Evolutionary conservation across 2,113 vertebrate species (phyloP), one percentile per base, ranked within the genome.

Genomic region (Notothenia rossii): DNA sequence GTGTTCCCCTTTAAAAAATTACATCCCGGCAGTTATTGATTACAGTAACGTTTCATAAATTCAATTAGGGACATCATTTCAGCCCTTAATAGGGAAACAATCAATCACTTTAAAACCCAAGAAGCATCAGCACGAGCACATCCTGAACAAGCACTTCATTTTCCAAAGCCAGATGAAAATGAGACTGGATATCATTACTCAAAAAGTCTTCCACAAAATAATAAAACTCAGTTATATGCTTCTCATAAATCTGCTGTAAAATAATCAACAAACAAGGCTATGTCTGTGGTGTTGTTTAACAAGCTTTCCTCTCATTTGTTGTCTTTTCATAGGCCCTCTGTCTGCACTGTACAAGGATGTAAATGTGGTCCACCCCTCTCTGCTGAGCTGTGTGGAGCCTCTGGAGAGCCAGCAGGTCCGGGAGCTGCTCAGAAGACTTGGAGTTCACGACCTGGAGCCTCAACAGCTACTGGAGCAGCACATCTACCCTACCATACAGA

Each of bases 381-480:
- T 96, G 79, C 89, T 96, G 82, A 74, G 40, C 82, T 92, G 94
- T 22, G 78, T 94, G 87, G 94, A 94, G 43, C 91, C 92, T 4
- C 88, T 95, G 86, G 92, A 95, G 22, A 91, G 91, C 67, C 95
- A 95, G 45, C 95, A 95, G 85, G 91, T 95, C 17, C 75, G 83
- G 4, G 94, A 95, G 87, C 93, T 96, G 67, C 94, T 95, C 13
- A 90, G 80, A 48, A 91, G 77, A 72, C 91, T 95, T 0, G 91
- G 94, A 3, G 94, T 95, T 48, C 93, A 96, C 2, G 90, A 95
- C 2, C 83, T 96, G 82, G 92, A 95, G 81, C 94, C 95, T 2
- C 91, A 94, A 18, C 89, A 95, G 83, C 89, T 96, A 33, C 85
- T 96, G 69, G 84, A 92, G 68, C 85, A 95, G 60, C 95, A 96